These are phyloP conservation scores for Aplysia californica DNA, from an alignment of 1,140 invertebrate genomes.

Conservation along the genomic window DNA sequence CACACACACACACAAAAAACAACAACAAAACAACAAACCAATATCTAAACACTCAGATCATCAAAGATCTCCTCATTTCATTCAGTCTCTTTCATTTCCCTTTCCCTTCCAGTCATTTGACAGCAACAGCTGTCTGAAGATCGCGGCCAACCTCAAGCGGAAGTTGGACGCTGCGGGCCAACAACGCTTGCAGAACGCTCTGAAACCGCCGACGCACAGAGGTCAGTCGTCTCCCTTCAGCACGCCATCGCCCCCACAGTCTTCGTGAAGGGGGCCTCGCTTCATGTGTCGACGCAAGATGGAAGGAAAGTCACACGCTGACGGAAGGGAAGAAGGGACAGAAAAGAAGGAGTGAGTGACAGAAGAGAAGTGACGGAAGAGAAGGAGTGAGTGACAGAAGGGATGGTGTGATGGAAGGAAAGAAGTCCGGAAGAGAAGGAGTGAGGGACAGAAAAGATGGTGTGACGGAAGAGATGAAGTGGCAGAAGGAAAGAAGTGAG, in stretches of 20 bases:
- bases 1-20: no score
- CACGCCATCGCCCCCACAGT: constrained; percentile 18
- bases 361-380: neutral
- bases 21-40: no score
- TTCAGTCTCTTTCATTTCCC: no score
- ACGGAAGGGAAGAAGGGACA: neutral
- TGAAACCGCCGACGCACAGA: constrained; percentile 24
- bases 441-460: neutral
- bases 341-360: neutral
- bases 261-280: neutral
- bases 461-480: neutral
- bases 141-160: constrained; percentile 43
- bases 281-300: neutral
- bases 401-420: neutral
- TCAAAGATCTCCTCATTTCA: no score
- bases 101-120: constrained; percentile 36
- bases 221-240: no score
- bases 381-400: no score
- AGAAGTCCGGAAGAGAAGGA: neutral
- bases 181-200: constrained; percentile 40
- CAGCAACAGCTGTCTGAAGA: constrained; percentile 46
- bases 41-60: no score
- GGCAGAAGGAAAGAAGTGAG: neutral
- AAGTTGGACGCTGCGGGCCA: constrained; percentile 37
- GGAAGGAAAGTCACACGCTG: neutral